Conservation (phyloP, 2,888 invertebrate species). For the Ectemnius lituratus region DNA sequence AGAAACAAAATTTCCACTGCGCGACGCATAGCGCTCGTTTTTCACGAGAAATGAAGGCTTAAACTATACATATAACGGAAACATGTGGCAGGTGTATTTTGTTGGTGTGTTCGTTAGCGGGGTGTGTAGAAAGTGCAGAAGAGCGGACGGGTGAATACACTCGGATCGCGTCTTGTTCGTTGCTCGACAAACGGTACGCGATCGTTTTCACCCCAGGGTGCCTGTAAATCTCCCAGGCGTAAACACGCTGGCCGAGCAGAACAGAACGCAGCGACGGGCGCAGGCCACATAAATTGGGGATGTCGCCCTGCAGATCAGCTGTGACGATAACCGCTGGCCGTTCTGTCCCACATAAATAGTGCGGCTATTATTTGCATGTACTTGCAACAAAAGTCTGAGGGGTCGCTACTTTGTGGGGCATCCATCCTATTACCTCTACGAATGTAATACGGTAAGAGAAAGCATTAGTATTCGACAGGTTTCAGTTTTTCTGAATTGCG, state of each 20-base stretch:
- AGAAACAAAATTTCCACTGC: neutral
- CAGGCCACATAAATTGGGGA: constrained; percentile 64
- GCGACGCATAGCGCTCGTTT: neutral
- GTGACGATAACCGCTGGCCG: constrained; percentile 61
- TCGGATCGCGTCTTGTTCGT: constrained; percentile 51
- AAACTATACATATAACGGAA: constrained; percentile 19
- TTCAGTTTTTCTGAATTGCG: no score
- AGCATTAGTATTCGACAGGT: no score
- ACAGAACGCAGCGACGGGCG: constrained; percentile 35
- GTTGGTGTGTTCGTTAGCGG: constrained; percentile 5
- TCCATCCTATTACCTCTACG: no score
- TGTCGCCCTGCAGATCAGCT: constrained; percentile 56
- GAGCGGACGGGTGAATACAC: constrained; percentile 33
- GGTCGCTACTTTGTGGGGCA: neutral
- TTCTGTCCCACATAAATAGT: constrained; percentile 34
- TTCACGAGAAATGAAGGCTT: constrained; percentile 8
- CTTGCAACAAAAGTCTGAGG: constrained; percentile 43
- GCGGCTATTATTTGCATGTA: constrained; percentile 47
- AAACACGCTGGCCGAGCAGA: constrained; percentile 46
- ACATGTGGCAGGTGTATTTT: constrained; percentile 35
- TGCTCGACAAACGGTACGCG: constrained; percentile 54
- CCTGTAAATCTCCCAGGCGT: constrained; percentile 55
- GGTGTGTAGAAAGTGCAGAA: constrained; percentile 4
- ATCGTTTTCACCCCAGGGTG: constrained; percentile 59
- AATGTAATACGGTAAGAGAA: no score